Conservation (phyloP, 2,797 vertebrate genomes). For the Hydrophis major region DNA sequence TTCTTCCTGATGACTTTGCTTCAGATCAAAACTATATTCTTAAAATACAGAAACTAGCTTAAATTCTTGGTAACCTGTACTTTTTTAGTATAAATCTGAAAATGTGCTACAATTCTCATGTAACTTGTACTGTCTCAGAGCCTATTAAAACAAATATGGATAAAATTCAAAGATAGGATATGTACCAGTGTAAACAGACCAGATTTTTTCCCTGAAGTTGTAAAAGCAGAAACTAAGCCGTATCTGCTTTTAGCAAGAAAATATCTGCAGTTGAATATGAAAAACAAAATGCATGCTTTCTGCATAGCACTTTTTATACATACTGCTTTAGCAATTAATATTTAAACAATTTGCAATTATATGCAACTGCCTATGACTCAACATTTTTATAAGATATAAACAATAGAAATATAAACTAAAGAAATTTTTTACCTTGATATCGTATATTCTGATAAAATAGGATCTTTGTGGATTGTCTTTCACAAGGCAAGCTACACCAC, state of each 20-base stretch:
- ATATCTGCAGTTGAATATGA: not conserved
- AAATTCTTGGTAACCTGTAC: not conserved
- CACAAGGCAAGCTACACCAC: constrained; percentile 93
- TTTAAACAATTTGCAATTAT: not conserved
- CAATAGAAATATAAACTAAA: constrained; percentile 22
- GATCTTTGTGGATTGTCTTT: constrained; percentile 98
- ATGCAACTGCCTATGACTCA: not conserved
- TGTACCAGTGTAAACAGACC: not conserved
- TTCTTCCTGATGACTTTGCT: not conserved
- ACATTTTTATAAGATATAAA: not conserved
- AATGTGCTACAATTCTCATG: not conserved
- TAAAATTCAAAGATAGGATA: not conserved
- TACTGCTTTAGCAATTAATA: not conserved
- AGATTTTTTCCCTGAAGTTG: not conserved
- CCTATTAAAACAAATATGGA: not conserved
- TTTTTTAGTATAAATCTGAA: not conserved
- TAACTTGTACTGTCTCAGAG: not conserved
- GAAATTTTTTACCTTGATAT: constrained; percentile 86
- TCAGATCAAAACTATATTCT: not conserved
- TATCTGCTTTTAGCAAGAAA: not conserved
- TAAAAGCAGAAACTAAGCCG: not conserved
- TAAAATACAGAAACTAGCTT: not conserved
- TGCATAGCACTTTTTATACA: not conserved
- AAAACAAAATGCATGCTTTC: not conserved
- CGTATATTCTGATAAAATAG: constrained; percentile 95